Evolutionary conservation across 2,888 invertebrate genomes (phyloP).

Genomic region (Troglohyphantes excavatus): DNA sequence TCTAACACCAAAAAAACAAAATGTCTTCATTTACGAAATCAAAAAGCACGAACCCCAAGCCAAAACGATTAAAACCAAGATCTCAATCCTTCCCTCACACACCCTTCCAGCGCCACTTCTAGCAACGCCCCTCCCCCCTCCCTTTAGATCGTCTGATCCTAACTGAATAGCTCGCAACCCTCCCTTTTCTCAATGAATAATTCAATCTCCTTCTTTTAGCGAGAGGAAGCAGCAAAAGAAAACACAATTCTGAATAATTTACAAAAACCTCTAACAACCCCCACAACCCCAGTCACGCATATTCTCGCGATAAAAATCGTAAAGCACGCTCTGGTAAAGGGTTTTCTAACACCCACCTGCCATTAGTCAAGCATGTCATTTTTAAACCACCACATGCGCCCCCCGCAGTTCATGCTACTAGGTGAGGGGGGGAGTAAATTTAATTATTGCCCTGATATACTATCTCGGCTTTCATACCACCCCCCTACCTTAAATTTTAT

Average conservation of each 20-base stretch:
- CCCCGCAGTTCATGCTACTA: neutral
- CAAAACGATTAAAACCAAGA: too few species aligned
- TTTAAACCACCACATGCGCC: constrained; percentile 48
- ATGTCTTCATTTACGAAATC: too few species aligned
- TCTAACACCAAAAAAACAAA: too few species aligned
- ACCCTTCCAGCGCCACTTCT: neutral
- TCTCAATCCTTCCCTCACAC: too few species aligned
- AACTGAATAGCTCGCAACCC: neutral
- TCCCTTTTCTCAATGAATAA: constrained; percentile 53
- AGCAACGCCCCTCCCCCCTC: neutral
- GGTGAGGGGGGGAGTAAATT: constrained; percentile 43
- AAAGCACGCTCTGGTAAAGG: constrained; percentile 62
- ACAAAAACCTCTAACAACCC: constrained; percentile 41
- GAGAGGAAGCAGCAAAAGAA: constrained; percentile 16
- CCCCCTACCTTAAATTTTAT: constrained; percentile 48
- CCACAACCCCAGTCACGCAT: constrained; percentile 35
- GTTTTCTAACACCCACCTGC: constrained; percentile 69
- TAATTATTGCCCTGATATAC: constrained; percentile 74
- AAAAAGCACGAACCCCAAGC: too few species aligned
- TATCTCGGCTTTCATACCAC: constrained; percentile 20
- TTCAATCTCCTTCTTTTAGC: constrained; percentile 52
- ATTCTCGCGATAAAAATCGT: constrained; percentile 73
- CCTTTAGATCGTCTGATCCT: neutral
- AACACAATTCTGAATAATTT: constrained; percentile 72
- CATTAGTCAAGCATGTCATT: constrained; percentile 77